Percentiles rank a stretch among this genome's conserved stretches.
phyloP scores from a whole-genome alignment of 2,888 invertebrate genomes.

The Strigamia maritima region DNA sequence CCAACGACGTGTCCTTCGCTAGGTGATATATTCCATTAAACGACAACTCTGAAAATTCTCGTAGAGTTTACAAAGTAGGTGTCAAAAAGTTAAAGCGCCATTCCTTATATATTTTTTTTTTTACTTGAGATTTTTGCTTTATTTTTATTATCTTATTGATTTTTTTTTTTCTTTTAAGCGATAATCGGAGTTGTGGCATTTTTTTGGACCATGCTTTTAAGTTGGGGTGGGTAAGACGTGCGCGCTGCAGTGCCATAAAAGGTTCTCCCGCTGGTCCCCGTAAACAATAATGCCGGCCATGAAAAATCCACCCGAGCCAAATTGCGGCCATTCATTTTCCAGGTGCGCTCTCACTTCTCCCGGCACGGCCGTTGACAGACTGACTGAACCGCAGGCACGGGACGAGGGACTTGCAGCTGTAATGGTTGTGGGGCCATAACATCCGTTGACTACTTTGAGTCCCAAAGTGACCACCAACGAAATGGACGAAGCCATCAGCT shows the following conservation, averaged over 20 bases:
- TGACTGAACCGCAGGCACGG: constrained; percentile 34
- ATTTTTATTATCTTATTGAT: constrained; percentile 12
- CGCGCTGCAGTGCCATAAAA: constrained; percentile 20
- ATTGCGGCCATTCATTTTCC: constrained; percentile 32
- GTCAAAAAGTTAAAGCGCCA: not conserved
- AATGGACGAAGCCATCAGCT: constrained; percentile 29
- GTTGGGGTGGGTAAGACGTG: constrained; percentile 10
- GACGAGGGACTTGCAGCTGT: constrained; percentile 28
- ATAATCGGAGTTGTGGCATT: constrained; percentile 17
- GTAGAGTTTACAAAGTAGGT: not conserved
- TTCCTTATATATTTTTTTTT: not conserved
- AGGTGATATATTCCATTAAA: not conserved
- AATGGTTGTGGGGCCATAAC: constrained; percentile 22
- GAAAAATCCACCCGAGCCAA: constrained; percentile 34
- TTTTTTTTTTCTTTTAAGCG: constrained; percentile 20
- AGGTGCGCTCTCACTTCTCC: constrained; percentile 12
- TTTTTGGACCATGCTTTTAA: constrained; percentile 22
- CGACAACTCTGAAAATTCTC: not conserved
- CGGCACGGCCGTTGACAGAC: constrained; percentile 28
- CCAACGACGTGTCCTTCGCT: not conserved
- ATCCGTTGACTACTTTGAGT: constrained; percentile 18
- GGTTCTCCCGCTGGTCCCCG: constrained; percentile 31
- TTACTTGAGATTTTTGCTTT: not conserved
- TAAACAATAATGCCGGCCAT: constrained; percentile 34
- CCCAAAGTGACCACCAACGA: constrained; percentile 32